A percentile compares a stretch with the other conserved stretches of the same genome.
These are phyloP conservation scores for Trichechus manatus DNA, from an alignment of 2,113 vertebrate species.

Conservation along the genomic window DNA sequence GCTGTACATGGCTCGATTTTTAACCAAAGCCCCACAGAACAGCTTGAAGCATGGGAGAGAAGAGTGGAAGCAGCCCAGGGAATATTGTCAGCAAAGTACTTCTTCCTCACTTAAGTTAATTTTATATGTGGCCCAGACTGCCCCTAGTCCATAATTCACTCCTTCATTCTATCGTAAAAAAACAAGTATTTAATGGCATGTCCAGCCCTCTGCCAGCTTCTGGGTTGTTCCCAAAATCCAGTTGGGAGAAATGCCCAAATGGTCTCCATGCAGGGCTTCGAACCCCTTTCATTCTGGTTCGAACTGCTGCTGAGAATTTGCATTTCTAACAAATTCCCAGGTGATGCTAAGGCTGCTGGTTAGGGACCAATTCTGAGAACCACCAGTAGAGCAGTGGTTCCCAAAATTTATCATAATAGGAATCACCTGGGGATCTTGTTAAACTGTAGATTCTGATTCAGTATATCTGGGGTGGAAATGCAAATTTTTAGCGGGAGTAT, in stretches of 20 bases:
- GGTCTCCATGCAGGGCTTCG: too few species aligned
- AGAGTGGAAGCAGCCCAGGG: neutral
- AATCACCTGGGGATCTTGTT: too few species aligned
- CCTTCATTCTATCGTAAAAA: conserved; percentile 44
- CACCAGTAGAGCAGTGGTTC: too few species aligned
- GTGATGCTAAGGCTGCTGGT: too few species aligned
- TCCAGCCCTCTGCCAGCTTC: neutral
- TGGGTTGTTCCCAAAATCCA: neutral
- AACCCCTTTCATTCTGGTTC: too few species aligned
- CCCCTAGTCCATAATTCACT: neutral
- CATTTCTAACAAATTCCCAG: too few species aligned
- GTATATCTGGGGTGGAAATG: too few species aligned
- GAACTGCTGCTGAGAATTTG: too few species aligned
- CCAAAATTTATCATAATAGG: too few species aligned
- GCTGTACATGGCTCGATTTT: neutral
- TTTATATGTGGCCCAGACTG: conserved; percentile 7
- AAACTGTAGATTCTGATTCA: too few species aligned
- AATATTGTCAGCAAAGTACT: conserved; percentile 16
- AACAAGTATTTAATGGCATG: conserved; percentile 22
- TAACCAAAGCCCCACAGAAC: neutral
- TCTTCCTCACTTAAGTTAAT: conserved; percentile 35
- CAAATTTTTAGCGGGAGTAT: too few species aligned
- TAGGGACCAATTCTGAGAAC: too few species aligned
- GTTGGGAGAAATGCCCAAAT: neutral
- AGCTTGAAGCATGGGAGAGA: neutral